Evolutionary conservation across 2,888 invertebrate genomes (phyloP).

Genomic region (Hylaea fasciaria): DNA sequence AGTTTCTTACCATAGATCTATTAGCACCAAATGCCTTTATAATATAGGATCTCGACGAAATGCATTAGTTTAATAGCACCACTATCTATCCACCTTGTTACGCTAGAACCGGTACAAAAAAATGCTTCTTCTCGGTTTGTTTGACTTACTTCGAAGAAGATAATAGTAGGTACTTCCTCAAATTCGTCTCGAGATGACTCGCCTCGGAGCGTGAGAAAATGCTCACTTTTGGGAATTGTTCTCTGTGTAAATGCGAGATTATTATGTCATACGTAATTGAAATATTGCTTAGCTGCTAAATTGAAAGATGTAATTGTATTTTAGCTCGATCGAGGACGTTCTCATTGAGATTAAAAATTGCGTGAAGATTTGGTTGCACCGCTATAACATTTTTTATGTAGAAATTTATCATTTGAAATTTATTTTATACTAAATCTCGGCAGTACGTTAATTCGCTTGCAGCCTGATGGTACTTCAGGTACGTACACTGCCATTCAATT

Average conservation of each 20-base stretch:
- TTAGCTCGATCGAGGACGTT: slow-evolving; percentile 12
- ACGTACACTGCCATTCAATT: slow-evolving; percentile 40
- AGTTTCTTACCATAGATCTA: slow-evolving; percentile 53
- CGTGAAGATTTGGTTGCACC: not conserved
- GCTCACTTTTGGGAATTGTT: slow-evolving; percentile 42
- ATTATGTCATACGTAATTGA: slow-evolving; percentile 41
- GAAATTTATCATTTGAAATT: not conserved
- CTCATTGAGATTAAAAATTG: slow-evolving; percentile 9
- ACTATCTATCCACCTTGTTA: slow-evolving; percentile 57
- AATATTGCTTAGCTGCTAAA: slow-evolving; percentile 26
- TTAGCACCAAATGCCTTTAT: slow-evolving; percentile 71
- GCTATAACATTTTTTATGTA: too few relatives aligned
- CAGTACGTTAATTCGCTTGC: slow-evolving; percentile 26
- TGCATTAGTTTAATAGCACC: slow-evolving; percentile 74
- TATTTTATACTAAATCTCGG: not conserved
- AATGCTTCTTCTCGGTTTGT: slow-evolving; percentile 43
- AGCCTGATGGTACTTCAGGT: slow-evolving; percentile 34
- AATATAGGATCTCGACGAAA: slow-evolving; percentile 68
- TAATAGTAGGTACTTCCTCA: slow-evolving; percentile 78
- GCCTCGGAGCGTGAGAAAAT: slow-evolving; percentile 73
- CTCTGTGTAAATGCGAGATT: slow-evolving; percentile 43
- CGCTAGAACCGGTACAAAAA: slow-evolving; percentile 46
- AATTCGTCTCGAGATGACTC: slow-evolving; percentile 76
- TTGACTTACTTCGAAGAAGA: slow-evolving; percentile 73
- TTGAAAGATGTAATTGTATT: slow-evolving; percentile 23